Base-by-base conservation (phyloP, 2,113 vertebrate species). In the Nestor notabilis region DNA sequence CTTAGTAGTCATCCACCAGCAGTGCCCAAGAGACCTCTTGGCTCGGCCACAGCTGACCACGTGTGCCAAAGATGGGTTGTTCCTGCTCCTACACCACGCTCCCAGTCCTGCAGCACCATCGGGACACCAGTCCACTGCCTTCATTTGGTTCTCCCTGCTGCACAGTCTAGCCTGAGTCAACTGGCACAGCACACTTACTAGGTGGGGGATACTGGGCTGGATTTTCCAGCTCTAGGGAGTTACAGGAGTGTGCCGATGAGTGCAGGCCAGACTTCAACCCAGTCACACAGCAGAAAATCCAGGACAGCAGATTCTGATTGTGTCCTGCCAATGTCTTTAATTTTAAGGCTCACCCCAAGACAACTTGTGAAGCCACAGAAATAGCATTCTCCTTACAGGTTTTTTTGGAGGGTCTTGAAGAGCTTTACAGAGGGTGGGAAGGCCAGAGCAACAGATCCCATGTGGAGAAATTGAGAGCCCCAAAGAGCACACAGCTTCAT, bases 51-150 rank as follows among this genome's bases (percentile, higher is more conserved):
- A 37, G 10, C 71, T 43, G 23, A 44, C 8, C 24, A 19, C 0
- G 2, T 15, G 7, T 49, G 18, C 33, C 37, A 53, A 43, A 10
- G 31, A 37, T 1, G 2, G 16, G 39, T 6, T 4, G 4, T 7
- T 37, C 37, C 63, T 65, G 8, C 55, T 87, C 20, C 46, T 65
- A 11, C 46, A 50, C 15, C 23, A 10, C 29, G 53, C n/a, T 44
- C 63, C 41, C 29, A 17, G 29, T n/a, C 50, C 72, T 77, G 33
- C n/a, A 66, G 70, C 2, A 52, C 41, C 13, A 68, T 2, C 24
- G 5, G 9, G 21, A 37, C 58, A 58, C 15, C 86, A 28, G 25
- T 16, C 24, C 1, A 0, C 52, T 64, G 56, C 56, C 19, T 66
- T 29, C 63, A 31, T 3, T 60, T 74, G 37, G 10, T 29, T 61